phyloP scores from a whole-genome alignment of 1,140 invertebrate genomes.

The Lycorma delicatula region DNA sequence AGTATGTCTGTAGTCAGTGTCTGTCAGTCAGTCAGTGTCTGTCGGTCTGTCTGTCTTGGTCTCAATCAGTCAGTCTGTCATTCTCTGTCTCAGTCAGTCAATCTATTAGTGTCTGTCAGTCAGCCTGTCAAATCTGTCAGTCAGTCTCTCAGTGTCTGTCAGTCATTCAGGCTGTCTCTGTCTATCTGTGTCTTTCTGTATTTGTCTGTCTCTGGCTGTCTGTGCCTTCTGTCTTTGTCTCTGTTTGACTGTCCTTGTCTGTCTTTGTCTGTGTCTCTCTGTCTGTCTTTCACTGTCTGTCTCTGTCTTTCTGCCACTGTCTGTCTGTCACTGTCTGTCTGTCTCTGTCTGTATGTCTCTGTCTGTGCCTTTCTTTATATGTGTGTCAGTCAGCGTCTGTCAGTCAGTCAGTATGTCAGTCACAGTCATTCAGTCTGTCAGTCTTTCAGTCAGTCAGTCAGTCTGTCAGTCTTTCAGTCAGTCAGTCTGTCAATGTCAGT shows the following conservation, averaged over 20 bases:
- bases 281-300: not conserved
- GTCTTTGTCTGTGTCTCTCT: constrained; percentile 11
- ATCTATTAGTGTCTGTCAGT: constrained; percentile 16
- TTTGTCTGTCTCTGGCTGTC: no score
- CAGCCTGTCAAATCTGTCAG: no score
- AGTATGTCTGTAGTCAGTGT: no score
- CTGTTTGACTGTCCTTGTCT: constrained; percentile 14
- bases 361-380: not conserved
- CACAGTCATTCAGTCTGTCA: constrained; percentile 9
- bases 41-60: constrained; percentile 19
- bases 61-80: constrained; percentile 15
- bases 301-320: not conserved
- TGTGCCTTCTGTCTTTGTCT: constrained; percentile 23
- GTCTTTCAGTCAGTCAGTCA: constrained; percentile 19
- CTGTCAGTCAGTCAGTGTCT: constrained; percentile 19
- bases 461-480: constrained; percentile 11
- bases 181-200: no score
- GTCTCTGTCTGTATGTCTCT: constrained; percentile 3
- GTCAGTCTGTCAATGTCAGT: constrained; percentile 16
- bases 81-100: constrained; percentile 18
- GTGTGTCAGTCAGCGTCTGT: constrained; percentile 24
- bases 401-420: constrained; percentile 7
- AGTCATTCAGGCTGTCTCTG: no score
- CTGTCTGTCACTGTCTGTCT: constrained; percentile 13
- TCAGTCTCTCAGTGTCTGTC: constrained; percentile 13